These are phyloP conservation scores for Cryptotermes secundus DNA, from an alignment of 1,140 invertebrate genomes.

Conservation along the genomic window DNA sequence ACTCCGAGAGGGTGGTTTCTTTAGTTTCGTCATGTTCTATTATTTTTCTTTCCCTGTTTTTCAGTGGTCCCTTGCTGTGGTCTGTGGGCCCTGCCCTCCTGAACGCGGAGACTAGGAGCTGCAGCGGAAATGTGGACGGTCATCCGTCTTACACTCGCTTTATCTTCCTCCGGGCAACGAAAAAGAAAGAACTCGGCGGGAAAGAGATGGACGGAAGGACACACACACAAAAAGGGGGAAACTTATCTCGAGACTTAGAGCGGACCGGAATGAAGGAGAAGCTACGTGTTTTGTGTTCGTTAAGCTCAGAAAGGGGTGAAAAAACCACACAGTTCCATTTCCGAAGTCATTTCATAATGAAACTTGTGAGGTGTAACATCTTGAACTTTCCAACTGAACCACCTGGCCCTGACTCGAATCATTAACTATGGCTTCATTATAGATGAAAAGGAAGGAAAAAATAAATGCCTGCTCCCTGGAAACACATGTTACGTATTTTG, in stretches of 20 bases:
- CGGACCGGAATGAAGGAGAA: neutral
- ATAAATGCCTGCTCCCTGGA: no score
- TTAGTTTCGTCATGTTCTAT: neutral
- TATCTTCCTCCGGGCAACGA: neutral
- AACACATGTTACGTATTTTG: no score
- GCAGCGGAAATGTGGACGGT: neutral
- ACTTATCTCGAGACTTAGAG: neutral
- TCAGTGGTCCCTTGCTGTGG: no score
- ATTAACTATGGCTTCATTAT: neutral
- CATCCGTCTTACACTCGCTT: conserved; percentile 3
- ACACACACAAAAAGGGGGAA: neutral
- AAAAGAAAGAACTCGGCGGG: neutral
- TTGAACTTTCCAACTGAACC: neutral
- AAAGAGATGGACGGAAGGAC: neutral
- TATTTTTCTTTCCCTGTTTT: neutral
- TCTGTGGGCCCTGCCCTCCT: neutral
- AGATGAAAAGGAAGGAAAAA: neutral
- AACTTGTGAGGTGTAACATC: neutral
- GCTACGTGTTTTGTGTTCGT: conserved; percentile 15
- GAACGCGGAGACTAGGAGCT: neutral
- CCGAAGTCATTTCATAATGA: neutral
- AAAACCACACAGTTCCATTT: neutral
- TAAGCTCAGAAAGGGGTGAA: neutral
- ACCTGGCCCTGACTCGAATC: neutral
- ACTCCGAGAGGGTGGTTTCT: neutral